Evolutionary conservation across 2,797 vertebrate species (phyloP).

Genomic region (Clarias pachynema): DNA sequence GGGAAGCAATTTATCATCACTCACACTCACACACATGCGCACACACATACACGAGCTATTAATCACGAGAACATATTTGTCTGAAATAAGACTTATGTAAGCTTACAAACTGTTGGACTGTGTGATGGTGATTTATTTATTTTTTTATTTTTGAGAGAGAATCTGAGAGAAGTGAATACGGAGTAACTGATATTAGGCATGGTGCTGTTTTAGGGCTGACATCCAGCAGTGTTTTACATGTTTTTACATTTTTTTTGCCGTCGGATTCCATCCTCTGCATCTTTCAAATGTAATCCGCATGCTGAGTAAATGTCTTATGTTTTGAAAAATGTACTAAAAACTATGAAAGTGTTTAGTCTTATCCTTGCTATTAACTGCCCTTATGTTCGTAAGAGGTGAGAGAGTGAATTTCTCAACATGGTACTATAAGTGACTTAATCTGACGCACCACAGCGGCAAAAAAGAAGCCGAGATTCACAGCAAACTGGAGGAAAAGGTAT

Average conservation of each 20-base stretch:
- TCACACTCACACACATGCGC: conserved; percentile 40
- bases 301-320: conserved; percentile 31
- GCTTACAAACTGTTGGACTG: not conserved
- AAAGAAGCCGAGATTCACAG: not conserved
- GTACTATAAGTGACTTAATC: conserved; percentile 27
- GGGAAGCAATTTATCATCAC: conserved; percentile 57
- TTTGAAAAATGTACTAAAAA: conserved; percentile 44
- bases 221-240: not conserved
- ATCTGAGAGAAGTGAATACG: conserved; percentile 1
- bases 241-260: not conserved
- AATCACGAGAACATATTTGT: conserved; percentile 21
- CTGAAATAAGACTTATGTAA: conserved; percentile 14
- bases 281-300: conserved; percentile 34
- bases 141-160: no score
- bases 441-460: not conserved
- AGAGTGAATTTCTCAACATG: conserved; percentile 5
- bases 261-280: conserved; percentile 22
- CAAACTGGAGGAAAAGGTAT: conserved; percentile 56
- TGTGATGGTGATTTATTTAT: not conserved
- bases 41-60: conserved; percentile 28
- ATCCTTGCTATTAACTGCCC: conserved; percentile 23
- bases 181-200: not conserved
- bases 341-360: conserved; percentile 47
- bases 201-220: not conserved
- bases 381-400: conserved; percentile 7